phyloP scores from a whole-genome alignment of 2,797 vertebrate genomes.

The Myoxocephalus aenaeus region DNA sequence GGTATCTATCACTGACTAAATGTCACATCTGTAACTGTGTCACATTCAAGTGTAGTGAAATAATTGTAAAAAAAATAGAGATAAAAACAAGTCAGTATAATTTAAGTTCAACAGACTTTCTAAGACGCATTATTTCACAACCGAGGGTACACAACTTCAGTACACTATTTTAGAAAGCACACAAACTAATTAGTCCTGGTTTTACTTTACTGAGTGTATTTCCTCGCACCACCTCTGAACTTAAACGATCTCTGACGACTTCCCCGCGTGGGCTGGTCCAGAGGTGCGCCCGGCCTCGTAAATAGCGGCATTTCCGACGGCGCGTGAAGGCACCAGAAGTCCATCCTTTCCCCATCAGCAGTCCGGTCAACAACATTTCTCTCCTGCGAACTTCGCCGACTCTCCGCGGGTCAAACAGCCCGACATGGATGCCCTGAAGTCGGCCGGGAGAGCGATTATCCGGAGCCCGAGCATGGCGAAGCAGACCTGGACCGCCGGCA shows the following conservation, averaged over 20 bases:
- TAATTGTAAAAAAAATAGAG: neutral
- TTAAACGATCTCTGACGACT: fast-evolving
- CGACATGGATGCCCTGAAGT: conserved; percentile 92
- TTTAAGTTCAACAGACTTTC: neutral
- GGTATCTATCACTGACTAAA: neutral
- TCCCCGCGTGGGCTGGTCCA: conserved; percentile 7
- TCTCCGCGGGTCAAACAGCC: neutral
- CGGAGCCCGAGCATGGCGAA: conserved; percentile 93
- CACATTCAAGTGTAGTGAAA: neutral
- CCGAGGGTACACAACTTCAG: fast-evolving
- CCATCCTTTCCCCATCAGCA: conserved; percentile 57
- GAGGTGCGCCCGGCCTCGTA: conserved; percentile 29
- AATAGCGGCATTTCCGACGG: conserved; percentile 48
- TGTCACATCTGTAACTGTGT: neutral
- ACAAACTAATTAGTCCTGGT: neutral
- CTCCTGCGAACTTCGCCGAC: conserved; percentile 39
- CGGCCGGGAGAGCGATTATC: conserved; percentile 93
- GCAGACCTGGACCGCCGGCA: conserved; percentile 89
- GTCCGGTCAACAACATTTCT: conserved; percentile 59
- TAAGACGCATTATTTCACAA: neutral
- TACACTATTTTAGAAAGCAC: neutral
- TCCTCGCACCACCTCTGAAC: neutral
- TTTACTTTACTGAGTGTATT: neutral
- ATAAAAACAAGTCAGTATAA: neutral
- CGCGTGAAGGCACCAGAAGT: conserved; percentile 64